A percentile compares a stretch with the other conserved stretches of the same genome.
phyloP scores from a whole-genome alignment of 2,797 vertebrate species.

The Lepilemur septentrionalis region DNA sequence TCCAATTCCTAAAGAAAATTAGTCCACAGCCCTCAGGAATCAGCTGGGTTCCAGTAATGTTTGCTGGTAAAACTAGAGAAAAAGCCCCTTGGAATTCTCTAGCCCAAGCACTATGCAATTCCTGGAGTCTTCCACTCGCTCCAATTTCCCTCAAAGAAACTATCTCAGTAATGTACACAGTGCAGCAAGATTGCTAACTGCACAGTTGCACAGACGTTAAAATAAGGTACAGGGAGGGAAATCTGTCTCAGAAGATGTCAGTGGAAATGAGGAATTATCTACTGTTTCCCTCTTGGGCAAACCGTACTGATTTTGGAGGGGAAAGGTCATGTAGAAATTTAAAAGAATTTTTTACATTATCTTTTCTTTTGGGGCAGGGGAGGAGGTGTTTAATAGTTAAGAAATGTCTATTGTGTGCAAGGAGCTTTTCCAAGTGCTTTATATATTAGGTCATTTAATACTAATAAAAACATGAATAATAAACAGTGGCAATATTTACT shows the following conservation, averaged over 20 bases:
- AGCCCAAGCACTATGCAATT: neutral
- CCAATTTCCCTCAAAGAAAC: constrained; percentile 48
- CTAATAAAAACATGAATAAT: constrained; percentile 2
- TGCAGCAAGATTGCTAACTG: constrained; percentile 33
- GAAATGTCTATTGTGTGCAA: neutral
- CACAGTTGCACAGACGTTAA: neutral
- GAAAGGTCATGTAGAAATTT: constrained; percentile 4
- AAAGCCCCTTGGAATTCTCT: constrained; percentile 32
- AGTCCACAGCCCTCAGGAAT: neutral
- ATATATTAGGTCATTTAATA: neutral
- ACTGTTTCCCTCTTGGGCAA: neutral
- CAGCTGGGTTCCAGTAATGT: constrained; percentile 5
- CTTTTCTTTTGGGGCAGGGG: neutral
- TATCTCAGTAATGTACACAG: constrained; percentile 22
- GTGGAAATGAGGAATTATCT: neutral
- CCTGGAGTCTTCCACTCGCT: neutral
- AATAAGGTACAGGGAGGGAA: constrained; percentile 6
- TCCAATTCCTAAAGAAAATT: constrained; percentile 38
- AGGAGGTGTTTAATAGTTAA: neutral
- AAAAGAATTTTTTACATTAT: constrained; percentile 12
- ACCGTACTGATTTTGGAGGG: neutral
- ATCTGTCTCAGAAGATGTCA: constrained; percentile 35
- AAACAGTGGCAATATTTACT: neutral
- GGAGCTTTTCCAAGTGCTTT: neutral
- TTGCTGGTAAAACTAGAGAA: constrained; percentile 8